A percentile compares a stretch with the other conserved stretches of the same genome.
These are phyloP conservation scores for Dreissena polymorpha DNA, from an alignment of 1,140 invertebrate genomes.

Conservation along the genomic window DNA sequence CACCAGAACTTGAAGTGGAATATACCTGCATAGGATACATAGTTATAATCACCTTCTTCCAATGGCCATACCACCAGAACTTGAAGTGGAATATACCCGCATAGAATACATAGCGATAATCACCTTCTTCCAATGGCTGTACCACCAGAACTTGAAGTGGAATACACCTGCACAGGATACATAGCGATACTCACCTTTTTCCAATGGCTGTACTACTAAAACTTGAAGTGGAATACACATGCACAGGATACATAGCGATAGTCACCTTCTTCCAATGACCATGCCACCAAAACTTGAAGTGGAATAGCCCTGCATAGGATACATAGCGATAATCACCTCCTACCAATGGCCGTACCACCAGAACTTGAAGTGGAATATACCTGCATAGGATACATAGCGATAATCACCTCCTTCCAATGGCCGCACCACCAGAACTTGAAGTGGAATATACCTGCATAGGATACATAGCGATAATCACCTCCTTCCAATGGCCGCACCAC, in stretches of 20 bases:
- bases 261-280: not conserved
- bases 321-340: conserved; percentile 88
- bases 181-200: conserved; percentile 85
- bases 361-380: conserved; percentile 85
- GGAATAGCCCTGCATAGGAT: not conserved
- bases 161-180: conserved; percentile 74
- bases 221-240: conserved; percentile 85
- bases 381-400: conserved; percentile 79
- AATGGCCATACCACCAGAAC: conserved; percentile 90
- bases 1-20: conserved; percentile 89
- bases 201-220: conserved; percentile 90
- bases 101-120: conserved; percentile 81
- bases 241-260: not conserved
- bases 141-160: conserved; percentile 89
- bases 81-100: conserved; percentile 84
- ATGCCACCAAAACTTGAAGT: not conserved
- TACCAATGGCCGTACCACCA: conserved; percentile 90
- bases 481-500: conserved; percentile 89
- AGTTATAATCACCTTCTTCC: conserved; percentile 86
- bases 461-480: conserved; percentile 84
- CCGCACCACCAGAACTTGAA: conserved; percentile 90
- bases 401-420: conserved; percentile 87
- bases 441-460: conserved; percentile 80
- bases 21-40: conserved; percentile 67
- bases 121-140: conserved; percentile 88